Evolutionary conservation across 2,113 vertebrate species (phyloP).

Genomic region (Oryzias celebensis): DNA sequence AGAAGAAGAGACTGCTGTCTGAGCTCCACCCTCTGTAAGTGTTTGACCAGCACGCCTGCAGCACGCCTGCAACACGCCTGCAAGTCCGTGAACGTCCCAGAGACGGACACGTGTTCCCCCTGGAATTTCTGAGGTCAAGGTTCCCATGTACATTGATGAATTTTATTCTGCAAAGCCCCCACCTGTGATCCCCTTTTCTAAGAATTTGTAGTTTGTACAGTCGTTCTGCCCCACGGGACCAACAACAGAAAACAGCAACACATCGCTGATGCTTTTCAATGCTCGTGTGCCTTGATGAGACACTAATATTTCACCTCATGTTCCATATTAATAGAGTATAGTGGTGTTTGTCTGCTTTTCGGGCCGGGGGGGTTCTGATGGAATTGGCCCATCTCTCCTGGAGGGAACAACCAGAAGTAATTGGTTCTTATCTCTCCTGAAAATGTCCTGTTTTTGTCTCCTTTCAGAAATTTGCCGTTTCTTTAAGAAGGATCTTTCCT

Average conservation of each 20-base stretch:
- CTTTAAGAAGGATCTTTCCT: slow-evolving; percentile 76
- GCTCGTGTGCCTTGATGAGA: slow-evolving; percentile 83
- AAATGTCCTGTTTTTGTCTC: slow-evolving; percentile 67
- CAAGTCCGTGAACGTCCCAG: slow-evolving; percentile 48
- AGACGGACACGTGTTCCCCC: slow-evolving; percentile 50
- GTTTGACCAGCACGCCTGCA: slow-evolving; percentile 19
- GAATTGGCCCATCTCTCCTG: slow-evolving; percentile 55
- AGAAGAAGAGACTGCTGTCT: slow-evolving; percentile 59
- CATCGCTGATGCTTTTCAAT: slow-evolving; percentile 66
- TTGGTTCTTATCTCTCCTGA: slow-evolving; percentile 61
- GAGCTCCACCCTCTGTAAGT: slow-evolving; percentile 74
- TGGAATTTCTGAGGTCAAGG: slow-evolving; percentile 48
- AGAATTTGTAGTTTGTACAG: slow-evolving; percentile 70
- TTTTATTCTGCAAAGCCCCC: slow-evolving; percentile 46
- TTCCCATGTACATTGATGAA: slow-evolving; percentile 68
- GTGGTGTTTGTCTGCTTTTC: slow-evolving; percentile 42
- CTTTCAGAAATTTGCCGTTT: slow-evolving; percentile 76
- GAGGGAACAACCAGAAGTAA: slow-evolving; percentile 64
- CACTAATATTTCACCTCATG: slow-evolving; percentile 62
- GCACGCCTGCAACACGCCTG: slow-evolving; percentile 1
- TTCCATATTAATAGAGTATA: slow-evolving; percentile 53
- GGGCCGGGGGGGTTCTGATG: not conserved
- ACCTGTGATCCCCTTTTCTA: slow-evolving; percentile 40
- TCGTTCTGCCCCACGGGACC: slow-evolving; percentile 78
- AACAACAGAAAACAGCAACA: slow-evolving; percentile 67